Percentiles rank a stretch among this genome's conserved stretches.
Evolutionary conservation across 2,888 invertebrate species (phyloP).

Genomic region (Punctoribates punctum): DNA sequence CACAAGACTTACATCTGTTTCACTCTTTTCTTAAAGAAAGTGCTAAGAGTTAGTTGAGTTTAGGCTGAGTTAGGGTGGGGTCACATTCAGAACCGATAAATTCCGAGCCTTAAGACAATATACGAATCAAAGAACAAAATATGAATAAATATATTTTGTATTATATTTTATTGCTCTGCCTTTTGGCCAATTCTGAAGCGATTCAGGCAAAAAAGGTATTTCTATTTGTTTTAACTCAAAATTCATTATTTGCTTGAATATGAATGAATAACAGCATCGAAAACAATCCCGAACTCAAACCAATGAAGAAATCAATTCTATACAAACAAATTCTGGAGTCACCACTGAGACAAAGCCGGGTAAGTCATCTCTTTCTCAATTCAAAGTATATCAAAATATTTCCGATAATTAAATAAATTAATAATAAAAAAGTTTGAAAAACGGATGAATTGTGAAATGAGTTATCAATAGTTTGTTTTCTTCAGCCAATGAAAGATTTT

Average conservation of each 20-base stretch:
- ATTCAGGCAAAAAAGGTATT: slow-evolving; percentile 2
- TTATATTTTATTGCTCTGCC: not conserved
- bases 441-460: no score
- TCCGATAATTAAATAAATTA: no score
- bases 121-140: not conserved
- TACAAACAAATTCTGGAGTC: not conserved
- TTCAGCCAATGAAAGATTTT: no score
- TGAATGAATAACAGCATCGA: not conserved
- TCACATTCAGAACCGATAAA: not conserved
- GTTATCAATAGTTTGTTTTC: no score
- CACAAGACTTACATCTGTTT: not conserved
- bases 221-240: not conserved
- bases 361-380: not conserved
- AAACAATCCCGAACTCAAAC: not conserved
- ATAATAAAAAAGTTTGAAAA: no score
- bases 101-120: not conserved
- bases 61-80: not conserved
- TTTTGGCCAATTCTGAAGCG: not conserved
- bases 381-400: no score
- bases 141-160: not conserved
- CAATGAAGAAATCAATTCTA: not conserved
- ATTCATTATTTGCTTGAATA: not conserved
- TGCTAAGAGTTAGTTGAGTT: no score
- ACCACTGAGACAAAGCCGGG: not conserved
- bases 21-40: not conserved